Evolutionary conservation across 2,888 invertebrate species (phyloP).

Genomic region (Scaptomyza caliginosa): DNA sequence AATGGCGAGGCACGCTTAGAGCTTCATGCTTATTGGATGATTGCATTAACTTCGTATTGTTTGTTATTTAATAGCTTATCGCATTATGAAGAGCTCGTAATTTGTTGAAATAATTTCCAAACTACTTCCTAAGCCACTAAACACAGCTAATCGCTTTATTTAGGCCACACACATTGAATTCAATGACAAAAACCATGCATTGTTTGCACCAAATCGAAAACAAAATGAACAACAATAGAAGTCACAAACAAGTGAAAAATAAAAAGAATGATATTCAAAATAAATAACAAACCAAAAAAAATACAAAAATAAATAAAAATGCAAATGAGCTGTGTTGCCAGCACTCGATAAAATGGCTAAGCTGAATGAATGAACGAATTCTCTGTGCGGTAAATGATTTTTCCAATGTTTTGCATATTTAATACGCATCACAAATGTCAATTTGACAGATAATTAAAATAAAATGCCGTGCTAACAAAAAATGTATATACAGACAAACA

Average conservation of each 20-base stretch:
- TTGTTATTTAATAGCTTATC: background rate
- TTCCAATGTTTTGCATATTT: constrained; percentile 29
- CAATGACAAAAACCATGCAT: constrained; percentile 15
- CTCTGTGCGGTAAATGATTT: constrained; percentile 10
- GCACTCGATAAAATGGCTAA: constrained; percentile 32
- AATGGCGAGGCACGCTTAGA: background rate
- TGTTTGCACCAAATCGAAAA: constrained; percentile 9
- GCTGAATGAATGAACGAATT: constrained; percentile 16
- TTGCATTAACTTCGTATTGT: background rate
- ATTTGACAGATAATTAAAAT: constrained; percentile 63
- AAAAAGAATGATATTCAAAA: background rate
- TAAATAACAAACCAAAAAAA: too few species aligned
- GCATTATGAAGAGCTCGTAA: background rate
- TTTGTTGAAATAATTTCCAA: constrained; percentile 2
- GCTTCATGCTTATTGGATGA: background rate
- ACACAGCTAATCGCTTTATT: constrained; percentile 26
- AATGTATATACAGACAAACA: too few species aligned
- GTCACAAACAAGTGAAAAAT: constrained; percentile 8
- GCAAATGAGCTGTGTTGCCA: constrained; percentile 29
- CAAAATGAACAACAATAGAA: constrained; percentile 11
- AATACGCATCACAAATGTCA: constrained; percentile 8
- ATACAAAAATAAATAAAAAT: constrained; percentile 16
- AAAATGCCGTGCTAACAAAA: constrained; percentile 38
- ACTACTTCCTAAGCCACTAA: constrained; percentile 11
- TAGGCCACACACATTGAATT: constrained; percentile 16